Evolutionary conservation across 2,797 vertebrate genomes (phyloP).

Genomic region (Anniella stebbinsi): DNA sequence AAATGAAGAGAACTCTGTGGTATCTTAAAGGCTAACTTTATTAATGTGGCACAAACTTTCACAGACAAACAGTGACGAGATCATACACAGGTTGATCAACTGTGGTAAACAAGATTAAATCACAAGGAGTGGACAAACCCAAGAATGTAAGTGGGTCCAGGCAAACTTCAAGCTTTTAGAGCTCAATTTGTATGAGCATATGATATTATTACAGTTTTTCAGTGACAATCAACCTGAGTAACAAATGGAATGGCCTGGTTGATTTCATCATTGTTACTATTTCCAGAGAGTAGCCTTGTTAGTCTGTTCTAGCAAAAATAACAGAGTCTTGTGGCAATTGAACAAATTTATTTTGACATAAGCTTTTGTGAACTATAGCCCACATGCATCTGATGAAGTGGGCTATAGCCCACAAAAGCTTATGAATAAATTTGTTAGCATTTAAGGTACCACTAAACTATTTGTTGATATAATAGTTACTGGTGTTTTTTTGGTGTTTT

Average conservation of each 20-base stretch:
- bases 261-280: slow-evolving; percentile 5
- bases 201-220: neutral
- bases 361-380: too few species aligned
- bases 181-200: neutral
- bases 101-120: neutral
- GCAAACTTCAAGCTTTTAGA: neutral
- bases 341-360: too few species aligned
- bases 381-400: too few species aligned
- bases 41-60: neutral
- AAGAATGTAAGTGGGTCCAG: neutral
- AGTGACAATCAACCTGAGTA: neutral
- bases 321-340: too few species aligned
- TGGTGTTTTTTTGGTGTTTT: too few species aligned
- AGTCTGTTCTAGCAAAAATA: too few species aligned
- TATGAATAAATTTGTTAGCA: too few species aligned
- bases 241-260: neutral
- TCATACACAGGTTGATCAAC: neutral
- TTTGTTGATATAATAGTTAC: too few species aligned
- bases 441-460: too few species aligned
- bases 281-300: too few species aligned
- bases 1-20: neutral
- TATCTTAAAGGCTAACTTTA: neutral
- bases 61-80: neutral
- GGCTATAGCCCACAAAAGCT: too few species aligned
- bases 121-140: neutral